Evolutionary conservation across 1,140 invertebrate species (phyloP).

Genomic region (Eubasilissa regina): DNA sequence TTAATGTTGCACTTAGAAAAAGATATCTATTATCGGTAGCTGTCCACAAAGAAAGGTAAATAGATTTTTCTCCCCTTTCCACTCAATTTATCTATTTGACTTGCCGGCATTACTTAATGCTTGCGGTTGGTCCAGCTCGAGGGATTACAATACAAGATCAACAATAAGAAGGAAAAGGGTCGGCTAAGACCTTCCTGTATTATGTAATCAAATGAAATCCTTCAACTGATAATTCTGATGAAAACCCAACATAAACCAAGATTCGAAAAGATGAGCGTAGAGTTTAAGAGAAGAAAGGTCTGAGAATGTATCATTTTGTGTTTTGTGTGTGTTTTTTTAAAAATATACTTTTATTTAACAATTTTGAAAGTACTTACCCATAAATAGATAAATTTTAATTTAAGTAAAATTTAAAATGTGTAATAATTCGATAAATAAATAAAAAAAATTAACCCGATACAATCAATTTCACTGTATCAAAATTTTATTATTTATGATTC

Average conservation of each 20-base stretch:
- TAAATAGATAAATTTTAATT: too few relatives aligned
- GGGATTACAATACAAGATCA: constrained; percentile 19
- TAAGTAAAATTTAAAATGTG: too few relatives aligned
- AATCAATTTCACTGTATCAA: too few relatives aligned
- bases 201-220: constrained; percentile 33
- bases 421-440: too few relatives aligned
- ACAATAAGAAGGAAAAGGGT: constrained; percentile 28
- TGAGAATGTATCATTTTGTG: background rate
- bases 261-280: background rate
- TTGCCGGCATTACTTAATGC: too few relatives aligned
- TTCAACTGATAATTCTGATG: constrained; percentile 32
- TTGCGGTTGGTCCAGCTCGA: background rate
- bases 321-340: background rate
- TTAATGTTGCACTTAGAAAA: background rate
- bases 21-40: too few relatives aligned
- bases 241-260: background rate
- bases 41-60: too few relatives aligned
- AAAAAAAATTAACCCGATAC: too few relatives aligned
- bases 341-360: too few relatives aligned
- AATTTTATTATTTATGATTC: too few relatives aligned
- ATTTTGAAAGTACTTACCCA: too few relatives aligned
- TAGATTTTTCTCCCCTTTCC: background rate
- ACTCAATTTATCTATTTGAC: background rate
- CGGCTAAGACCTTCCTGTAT: background rate
- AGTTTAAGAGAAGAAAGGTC: background rate